phyloP scores from a whole-genome alignment of 2,113 vertebrate species.

The Marcusenius ussheri region DNA sequence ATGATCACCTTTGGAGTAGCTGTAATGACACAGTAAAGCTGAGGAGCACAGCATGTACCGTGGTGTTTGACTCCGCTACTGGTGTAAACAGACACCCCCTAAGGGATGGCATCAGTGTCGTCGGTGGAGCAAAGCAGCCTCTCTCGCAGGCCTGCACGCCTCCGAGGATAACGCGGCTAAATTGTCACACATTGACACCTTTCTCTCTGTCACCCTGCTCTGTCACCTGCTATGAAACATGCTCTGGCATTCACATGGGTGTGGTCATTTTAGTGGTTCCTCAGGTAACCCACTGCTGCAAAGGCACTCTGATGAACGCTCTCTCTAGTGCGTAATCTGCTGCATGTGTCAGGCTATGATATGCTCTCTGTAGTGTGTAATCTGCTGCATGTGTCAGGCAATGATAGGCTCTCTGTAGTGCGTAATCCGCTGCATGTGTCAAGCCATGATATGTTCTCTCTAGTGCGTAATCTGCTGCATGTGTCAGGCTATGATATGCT shows the following conservation, averaged over 20 bases:
- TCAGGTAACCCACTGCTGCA: not conserved
- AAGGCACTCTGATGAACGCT: too few species aligned
- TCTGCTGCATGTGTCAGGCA: too few species aligned
- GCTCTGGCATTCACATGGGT: not conserved
- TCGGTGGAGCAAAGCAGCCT: not conserved
- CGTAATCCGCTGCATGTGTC: too few species aligned
- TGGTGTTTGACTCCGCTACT: not conserved
- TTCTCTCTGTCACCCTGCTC: not conserved
- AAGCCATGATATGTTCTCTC: too few species aligned
- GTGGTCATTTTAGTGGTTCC: not conserved
- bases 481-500: too few species aligned
- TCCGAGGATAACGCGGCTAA: not conserved
- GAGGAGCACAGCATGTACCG: not conserved
- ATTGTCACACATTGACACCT: not conserved
- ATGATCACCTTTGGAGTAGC: slow-evolving; percentile 58
- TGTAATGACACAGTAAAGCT: slow-evolving; percentile 28
- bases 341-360: too few species aligned
- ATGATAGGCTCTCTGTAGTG: too few species aligned
- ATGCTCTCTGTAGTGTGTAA: too few species aligned
- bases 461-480: too few species aligned
- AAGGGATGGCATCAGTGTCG: not conserved
- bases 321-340: too few species aligned
- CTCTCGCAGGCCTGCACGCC: not conserved
- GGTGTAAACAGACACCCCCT: not conserved
- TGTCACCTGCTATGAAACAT: not conserved